A percentile compares a stretch with the other conserved stretches of the same genome.
Evolutionary conservation across 2,797 vertebrate genomes (phyloP).

Genomic region (Valencia hispanica): DNA sequence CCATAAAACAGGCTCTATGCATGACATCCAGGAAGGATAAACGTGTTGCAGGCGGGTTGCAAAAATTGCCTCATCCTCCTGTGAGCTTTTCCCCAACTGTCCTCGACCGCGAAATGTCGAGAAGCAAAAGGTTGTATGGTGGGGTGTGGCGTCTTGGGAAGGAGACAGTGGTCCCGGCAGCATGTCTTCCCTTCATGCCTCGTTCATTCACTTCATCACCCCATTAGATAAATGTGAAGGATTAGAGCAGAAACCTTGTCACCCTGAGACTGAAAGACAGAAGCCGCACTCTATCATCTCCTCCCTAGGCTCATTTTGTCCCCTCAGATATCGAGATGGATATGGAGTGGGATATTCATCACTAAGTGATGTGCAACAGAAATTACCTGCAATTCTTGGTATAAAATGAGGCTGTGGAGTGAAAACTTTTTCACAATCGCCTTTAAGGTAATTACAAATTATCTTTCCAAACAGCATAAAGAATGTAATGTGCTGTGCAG

Average conservation of each 20-base stretch:
- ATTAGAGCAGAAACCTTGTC: constrained; percentile 73
- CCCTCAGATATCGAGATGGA: constrained; percentile 31
- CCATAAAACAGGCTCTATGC: constrained; percentile 41
- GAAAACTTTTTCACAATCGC: constrained; percentile 14
- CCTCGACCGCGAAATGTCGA: constrained; percentile 52
- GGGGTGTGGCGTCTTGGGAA: constrained; percentile 67
- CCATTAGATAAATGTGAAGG: constrained; percentile 79
- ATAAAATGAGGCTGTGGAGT: constrained; percentile 18
- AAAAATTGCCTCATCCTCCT: constrained; percentile 74
- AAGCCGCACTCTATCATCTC: constrained; percentile 68
- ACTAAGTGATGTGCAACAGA: constrained; percentile 15
- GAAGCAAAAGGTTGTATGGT: constrained; percentile 62
- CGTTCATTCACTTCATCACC: constrained; percentile 83
- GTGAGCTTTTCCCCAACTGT: constrained; percentile 58
- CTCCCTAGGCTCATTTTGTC: constrained; percentile 49
- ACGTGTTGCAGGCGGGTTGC: constrained; percentile 70
- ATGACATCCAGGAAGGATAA: constrained; percentile 62
- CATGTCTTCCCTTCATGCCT: constrained; percentile 78
- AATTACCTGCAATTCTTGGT: constrained; percentile 28
- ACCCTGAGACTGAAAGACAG: constrained; percentile 71
- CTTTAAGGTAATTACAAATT: constrained; percentile 3
- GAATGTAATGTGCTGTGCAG: not conserved
- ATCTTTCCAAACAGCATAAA: not conserved
- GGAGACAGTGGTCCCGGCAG: constrained; percentile 65
- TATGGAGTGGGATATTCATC: constrained; percentile 40